These are phyloP conservation scores for Lepidurus arcticus DNA, from an alignment of 1,140 invertebrate genomes.

Conservation along the genomic window DNA sequence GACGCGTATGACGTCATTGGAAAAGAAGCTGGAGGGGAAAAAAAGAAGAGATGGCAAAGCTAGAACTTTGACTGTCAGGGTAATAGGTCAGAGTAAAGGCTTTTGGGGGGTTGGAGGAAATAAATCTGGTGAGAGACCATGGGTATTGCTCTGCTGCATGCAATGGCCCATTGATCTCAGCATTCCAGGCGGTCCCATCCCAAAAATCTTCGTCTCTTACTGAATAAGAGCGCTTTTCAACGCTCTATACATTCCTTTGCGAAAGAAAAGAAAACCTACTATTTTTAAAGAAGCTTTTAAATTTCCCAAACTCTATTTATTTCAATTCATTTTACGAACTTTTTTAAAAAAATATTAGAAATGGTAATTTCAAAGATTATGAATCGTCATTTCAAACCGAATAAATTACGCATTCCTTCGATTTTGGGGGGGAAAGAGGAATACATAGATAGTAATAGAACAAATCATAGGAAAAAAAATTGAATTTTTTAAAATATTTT, in stretches of 20 bases:
- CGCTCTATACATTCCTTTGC: neutral
- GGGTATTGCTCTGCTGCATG: neutral
- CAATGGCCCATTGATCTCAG: conserved; percentile 1
- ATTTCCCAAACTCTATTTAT: too few species aligned
- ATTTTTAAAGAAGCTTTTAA: too few species aligned
- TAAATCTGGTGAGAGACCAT: conserved; percentile 1
- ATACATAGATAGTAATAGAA: too few species aligned
- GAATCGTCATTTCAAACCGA: too few species aligned
- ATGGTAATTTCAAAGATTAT: too few species aligned
- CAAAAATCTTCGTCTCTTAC: neutral
- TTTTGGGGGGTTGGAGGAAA: neutral
- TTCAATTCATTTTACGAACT: too few species aligned
- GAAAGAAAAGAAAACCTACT: neutral
- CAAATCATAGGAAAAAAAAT: too few species aligned
- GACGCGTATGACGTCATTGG: too few species aligned
- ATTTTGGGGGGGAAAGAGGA: too few species aligned
- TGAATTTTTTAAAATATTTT: too few species aligned
- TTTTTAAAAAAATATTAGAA: too few species aligned
- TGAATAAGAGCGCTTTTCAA: neutral
- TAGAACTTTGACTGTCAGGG: neutral
- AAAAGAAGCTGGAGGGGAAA: neutral
- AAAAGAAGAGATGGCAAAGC: neutral
- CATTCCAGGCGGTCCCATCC: conserved; percentile 11
- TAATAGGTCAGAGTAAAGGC: neutral
- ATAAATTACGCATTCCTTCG: too few species aligned